Evolutionary conservation across 2,888 invertebrate genomes (phyloP).

Genomic region (Lucinisca nassula): DNA sequence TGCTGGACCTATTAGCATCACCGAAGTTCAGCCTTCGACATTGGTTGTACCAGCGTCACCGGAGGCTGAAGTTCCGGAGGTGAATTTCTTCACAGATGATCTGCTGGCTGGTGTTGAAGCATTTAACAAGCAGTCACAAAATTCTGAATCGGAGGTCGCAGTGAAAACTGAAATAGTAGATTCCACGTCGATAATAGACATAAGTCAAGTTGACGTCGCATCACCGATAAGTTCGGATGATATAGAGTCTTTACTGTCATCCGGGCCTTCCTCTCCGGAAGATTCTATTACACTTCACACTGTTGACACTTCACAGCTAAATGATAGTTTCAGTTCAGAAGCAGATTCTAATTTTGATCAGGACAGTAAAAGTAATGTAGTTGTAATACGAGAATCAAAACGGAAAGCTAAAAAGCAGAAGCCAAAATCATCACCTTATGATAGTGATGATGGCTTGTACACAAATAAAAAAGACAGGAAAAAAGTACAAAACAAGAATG

Average conservation of each 20-base stretch:
- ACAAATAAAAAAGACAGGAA: conserved; percentile 80
- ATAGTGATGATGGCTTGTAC: conserved; percentile 61
- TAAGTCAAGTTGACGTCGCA: neutral
- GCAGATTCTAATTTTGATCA: conserved; percentile 35
- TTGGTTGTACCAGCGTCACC: conserved; percentile 26
- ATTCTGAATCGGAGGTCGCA: neutral
- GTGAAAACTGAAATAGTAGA: neutral
- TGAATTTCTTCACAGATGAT: conserved; percentile 34
- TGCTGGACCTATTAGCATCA: neutral
- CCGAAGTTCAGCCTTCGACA: neutral
- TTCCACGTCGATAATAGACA: neutral
- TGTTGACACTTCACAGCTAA: conserved; percentile 42
- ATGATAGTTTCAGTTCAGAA: conserved; percentile 2
- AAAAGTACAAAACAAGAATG: conserved; percentile 85
- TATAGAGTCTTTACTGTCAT: conserved; percentile 42
- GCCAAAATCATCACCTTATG: conserved; percentile 65
- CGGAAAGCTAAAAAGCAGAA: conserved; percentile 32
- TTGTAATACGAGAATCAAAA: conserved; percentile 54
- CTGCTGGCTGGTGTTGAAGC: neutral
- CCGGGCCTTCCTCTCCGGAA: conserved; percentile 55
- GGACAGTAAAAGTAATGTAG: conserved; percentile 37
- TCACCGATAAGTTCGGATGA: neutral
- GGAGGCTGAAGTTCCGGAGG: conserved; percentile 48
- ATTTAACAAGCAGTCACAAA: neutral
- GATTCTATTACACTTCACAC: conserved; percentile 37